Evolutionary conservation across 2,113 vertebrate genomes (phyloP), one percentile per base, ranked within the genome.

Genomic region (Nothoprocta perdicaria): DNA sequence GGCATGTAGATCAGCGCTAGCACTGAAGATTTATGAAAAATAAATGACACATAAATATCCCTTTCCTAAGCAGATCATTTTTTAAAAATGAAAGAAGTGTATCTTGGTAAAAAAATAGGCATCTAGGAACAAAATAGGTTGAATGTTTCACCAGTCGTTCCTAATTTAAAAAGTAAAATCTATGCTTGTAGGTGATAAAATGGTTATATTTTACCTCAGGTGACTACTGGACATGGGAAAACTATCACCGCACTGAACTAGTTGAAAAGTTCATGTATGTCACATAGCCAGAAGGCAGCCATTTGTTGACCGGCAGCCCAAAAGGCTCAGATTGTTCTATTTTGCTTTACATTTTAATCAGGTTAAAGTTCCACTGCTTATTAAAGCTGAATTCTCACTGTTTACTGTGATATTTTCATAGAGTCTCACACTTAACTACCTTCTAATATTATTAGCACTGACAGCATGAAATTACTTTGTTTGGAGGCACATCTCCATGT

Each of bases 291-390:
- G 86, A 90, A 92, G 90, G 71, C 67, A 93, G 46, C 14, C 50
- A 86, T 86, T 68, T 82, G 86, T 73, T 90, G 62, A 86, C 74
- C 94, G 68, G 62, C 88, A 94, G 61, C 31, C 24, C 58, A 73
- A 86, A 76, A 8, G 6, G 45, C 60, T 88, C 60, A 84, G 73
- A 92, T 73, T 19, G 84, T 90, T 95, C 92, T 84, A 84, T 26
- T 53, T 91, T 81, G 24, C 86, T 88, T 95, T 88, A 88, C 75
- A 90, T 72, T 91, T 94, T 43, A 89, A 33, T 38, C 24, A 53
- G 50, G n/a, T 69, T 80, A 89, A 82, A 79, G 81, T 88, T 92
- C 93, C 58, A 73, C 31, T 69, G 18, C 22, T 79, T 84, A 72
- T 8, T 80, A 18, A 33, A 29, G 29, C 27, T 41, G 85, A 94